Base-by-base conservation (phyloP, 2,797 vertebrate species). In the Falco novaeseelandiae region DNA sequence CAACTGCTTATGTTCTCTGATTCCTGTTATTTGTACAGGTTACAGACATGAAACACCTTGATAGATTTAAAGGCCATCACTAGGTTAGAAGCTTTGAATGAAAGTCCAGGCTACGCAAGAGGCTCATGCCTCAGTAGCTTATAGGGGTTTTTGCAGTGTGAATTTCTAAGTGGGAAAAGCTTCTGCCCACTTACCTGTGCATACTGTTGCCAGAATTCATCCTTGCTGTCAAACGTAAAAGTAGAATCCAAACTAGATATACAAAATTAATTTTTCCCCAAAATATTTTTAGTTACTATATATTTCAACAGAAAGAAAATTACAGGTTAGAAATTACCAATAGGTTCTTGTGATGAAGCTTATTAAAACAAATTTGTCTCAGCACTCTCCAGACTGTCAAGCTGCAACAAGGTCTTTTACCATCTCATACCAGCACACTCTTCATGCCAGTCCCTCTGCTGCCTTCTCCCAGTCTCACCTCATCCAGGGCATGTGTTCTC, bases 281-380 rank as follows among this genome's bases (percentile, higher is more conserved):
- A 40, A 27, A 71, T 38, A n/a, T 71, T 83, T 66, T 69, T 13
- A 69, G 9, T 17, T 72, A 46, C 78, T 77, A 83, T 23, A 12
- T 78, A 87, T 87, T 95, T 14, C n/a, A 90, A 29, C 10, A 19
- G 23, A 89, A 96, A 91, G 65, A 4, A 93, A 86, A 78, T 89
- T 78, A 51, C 38, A 62, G 1, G 0, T 46, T 89, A 83, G 79
- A 91, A 91, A 82, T 90, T 86, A 81, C 19, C 42, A 79, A 40
- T 20, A 89, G 38, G 23, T 90, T 95, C 38, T 81, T 92, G 15
- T 83, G 51, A 73, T 59, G 65, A 96, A 87, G 46, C 29, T 89
- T 88, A 76, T 87, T 93, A 83, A 86, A 94, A 78, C 36, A 85
- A 74, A 44, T 38, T 38, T 38, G 36, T 38, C 10, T 3, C 36